Base-by-base conservation (phyloP, 1,140 invertebrate genomes). In the Drosophila yakuba region DNA sequence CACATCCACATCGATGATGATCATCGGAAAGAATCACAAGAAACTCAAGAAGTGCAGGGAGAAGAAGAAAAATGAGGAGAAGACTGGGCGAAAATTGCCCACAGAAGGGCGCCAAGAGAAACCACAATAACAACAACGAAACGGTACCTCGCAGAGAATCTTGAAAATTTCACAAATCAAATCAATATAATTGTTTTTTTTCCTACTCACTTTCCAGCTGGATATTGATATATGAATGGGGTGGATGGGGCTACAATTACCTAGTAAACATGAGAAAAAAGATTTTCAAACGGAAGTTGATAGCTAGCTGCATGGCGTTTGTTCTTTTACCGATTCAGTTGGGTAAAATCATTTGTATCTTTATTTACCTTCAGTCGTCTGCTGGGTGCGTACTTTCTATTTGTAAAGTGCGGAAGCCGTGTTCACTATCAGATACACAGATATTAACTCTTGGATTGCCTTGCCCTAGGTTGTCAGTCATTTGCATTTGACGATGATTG, bases 121-220 rank as follows among this genome's bases (percentile, higher is more conserved):
- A 58, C 75, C 63, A 45, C 47, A 61, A 51, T 28, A 58, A 58
- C 61, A 68, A 68, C 68, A 48, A 41, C 14, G 74, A 88, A 88
- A 88, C 69, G 74, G 74, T 81, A 76, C 74, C 43, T 48, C 35
- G 35, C 15, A 45, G 73, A 63, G 60, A 67, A 75, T 75, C 73
- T 67, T 35, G 61, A 44, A 76, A 76, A 54, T 75, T 88, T 85
- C 62, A 78, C 78, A 88, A 88, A 83, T 88, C 83, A 69, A 86
- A 88, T 88, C 78, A 88, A 86, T 78, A 74, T 78, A 85, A 85
- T 88, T 82, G 79, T 66, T 73, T 78, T 17, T 78, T 60, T 61
- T 43, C 48, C 38, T 39, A 43, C 54, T 28, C 57, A 68, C 51
- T 45, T 57, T 12, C 43, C 41, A 71, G 52, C 58, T 51, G 43